Base-by-base conservation (phyloP, 1,140 invertebrate genomes). In the Drosophila gunungcola region DNA sequence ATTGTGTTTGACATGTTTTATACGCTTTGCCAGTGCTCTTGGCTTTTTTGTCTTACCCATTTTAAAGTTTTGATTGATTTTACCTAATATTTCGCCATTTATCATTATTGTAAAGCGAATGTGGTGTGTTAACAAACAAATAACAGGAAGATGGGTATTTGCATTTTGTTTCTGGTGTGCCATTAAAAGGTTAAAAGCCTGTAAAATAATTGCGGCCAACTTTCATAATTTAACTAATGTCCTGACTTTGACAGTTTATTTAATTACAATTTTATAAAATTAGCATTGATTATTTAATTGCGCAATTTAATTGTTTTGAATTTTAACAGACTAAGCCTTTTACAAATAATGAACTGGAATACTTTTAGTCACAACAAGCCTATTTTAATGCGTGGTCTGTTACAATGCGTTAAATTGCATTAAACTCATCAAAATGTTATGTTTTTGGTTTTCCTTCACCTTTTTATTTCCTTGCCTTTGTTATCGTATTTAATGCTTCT, bases 1-100 rank as follows among this genome's bases (percentile, higher is more conserved):
- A 84, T 84, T 80, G 68, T 70, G 57, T 74, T 80, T 85, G 81
- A 78, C 81, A 85, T 63, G 72, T 79, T 83, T 79, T 72, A 78
- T 67, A 75, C 34, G 63, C 43, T 55, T 54, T 53, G 16, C 16
- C 36, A 46, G 27, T 38, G 70, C 7, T 21, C 45, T 78, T 25
- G 6, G 9, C 11, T 38, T 49, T 49, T 49, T 69, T 41, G 13
- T 7, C 25, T 13, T n/a, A 56, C 43, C 29, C 32, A 54, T 42
- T 80, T 80, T 80, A 49, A 73, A 42, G 60, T 48, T 54, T 77
- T 88, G 84, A 89, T 83, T 88, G 84, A 89, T 84, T 89, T 64
- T 48, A 3, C 36, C 49, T 77, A 76, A 89, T 77, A 62, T 63
- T 64, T 58, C 45, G 38, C 42, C 38, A 89, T 88, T 79, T 77